Evolutionary conservation across 1,140 invertebrate species (phyloP), one percentile per base, ranked within the genome.

Genomic region (Charaxes varanes): DNA sequence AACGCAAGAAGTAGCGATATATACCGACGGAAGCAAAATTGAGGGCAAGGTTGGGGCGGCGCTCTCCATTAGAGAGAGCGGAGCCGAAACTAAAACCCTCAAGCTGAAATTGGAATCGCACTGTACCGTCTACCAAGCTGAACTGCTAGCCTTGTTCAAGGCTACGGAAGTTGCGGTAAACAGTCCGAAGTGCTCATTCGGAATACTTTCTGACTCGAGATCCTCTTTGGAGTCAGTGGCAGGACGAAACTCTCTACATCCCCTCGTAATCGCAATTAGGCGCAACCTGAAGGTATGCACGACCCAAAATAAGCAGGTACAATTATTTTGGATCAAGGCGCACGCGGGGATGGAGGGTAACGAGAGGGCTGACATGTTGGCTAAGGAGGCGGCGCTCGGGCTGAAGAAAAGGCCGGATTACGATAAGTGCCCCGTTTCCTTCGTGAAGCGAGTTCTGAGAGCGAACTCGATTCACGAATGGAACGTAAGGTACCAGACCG

Each of bases 311-410:
- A n/a, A n/a, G n/a, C n/a, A n/a, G n/a, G n/a, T n/a, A n/a, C n/a
- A n/a, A n/a, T n/a, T n/a, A n/a, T n/a, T n/a, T n/a, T n/a, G n/a
- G n/a, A n/a, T n/a, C n/a, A n/a, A n/a, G n/a, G n/a, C n/a, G n/a
- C n/a, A n/a, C n/a, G n/a, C n/a, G n/a, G n/a, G n/a, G n/a, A n/a
- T n/a, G n/a, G n/a, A n/a, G n/a, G n/a, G n/a, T n/a, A n/a, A n/a
- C n/a, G n/a, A n/a, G n/a, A n/a, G n/a, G n/a, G n/a, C n/a, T n/a
- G n/a, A n/a, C n/a, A n/a, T n/a, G n/a, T n/a, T 48, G 4, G 51
- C 44, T 19, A 53, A 53, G 28, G 10, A 10, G 3, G 53, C 60
- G 2, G 52, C 54, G 2, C 23, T 34, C 1, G 26, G 18, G 2
- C 27, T 4, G 2, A 31, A 32, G n/a, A 38, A 8, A 0, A 27